Evolutionary conservation across 2,888 invertebrate genomes (phyloP), one percentile per base, ranked within the genome.

Genomic region (Laothoe populi): DNA sequence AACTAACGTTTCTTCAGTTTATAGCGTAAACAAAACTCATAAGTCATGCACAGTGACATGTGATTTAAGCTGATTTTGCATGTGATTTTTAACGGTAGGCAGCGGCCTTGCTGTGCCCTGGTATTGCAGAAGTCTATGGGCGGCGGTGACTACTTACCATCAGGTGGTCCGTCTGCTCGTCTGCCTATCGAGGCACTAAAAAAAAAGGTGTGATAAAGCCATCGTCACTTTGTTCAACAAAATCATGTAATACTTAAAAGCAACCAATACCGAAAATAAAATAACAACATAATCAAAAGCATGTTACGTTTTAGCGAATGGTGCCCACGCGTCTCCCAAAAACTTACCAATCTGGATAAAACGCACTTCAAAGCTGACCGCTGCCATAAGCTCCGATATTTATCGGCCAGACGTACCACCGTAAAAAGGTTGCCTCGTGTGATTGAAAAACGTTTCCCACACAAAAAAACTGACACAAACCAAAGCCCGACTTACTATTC

Each of bases 371-470:
- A 90, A 90, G 89, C 81, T 71, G 76, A 66, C 92, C 92, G 92
- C 87, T 78, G 78, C 84, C 87, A 81, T 92, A 92, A 90, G 82
- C 79, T 90, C 72, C 83, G 77, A 84, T 87, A 86, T 92, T 92
- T 92, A 92, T 92, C 87, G 81, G 81, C 74, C 74, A 75, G 77
- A 73, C 77, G 78, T 79, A 77, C 81, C 81, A 74, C 81, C 80
- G 84, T 86, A 86, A 87, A 88, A 87, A 85, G 84, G 79, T 84
- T 80, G 78, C 72, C 38, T 38, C 80, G 78, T 77, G 81, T 86
- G 88, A 90, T 88, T 89, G 89, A 89, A 88, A 86, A 88, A 88
- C 83, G 84, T 86, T 70, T 87, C 88, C 83, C 89, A 90, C 87
- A 86, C 80, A 85, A 84, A 86, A 67, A 58, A 58, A n/a, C 65